Evolutionary conservation across 2,797 vertebrate genomes (phyloP).

Genomic region (Alfaro cultratus): DNA sequence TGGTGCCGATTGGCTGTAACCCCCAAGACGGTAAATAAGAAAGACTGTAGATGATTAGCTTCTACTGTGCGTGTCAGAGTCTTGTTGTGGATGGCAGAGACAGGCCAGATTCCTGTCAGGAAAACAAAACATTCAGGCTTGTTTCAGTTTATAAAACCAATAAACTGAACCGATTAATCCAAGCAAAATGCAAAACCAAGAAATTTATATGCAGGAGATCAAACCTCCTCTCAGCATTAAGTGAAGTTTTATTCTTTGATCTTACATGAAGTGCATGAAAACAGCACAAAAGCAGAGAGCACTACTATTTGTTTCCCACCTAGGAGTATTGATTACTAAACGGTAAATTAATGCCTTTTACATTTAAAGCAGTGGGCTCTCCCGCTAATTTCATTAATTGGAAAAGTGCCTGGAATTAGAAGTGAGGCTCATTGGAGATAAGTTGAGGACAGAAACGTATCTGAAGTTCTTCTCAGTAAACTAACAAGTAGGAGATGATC

Average conservation of each 20-base stretch:
- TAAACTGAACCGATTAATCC: background rate
- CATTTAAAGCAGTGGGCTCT: background rate
- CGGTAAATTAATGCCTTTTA: background rate
- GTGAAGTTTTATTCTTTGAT: background rate
- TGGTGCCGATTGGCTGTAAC: background rate
- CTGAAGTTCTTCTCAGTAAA: background rate
- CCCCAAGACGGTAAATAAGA: background rate
- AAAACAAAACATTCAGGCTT: background rate
- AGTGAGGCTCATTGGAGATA: background rate
- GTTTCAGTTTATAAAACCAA: background rate
- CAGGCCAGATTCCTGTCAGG: background rate
- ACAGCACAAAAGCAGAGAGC: background rate
- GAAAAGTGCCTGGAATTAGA: conserved; percentile 3
- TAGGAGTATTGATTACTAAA: background rate
- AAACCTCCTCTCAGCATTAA: background rate
- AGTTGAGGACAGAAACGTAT: background rate
- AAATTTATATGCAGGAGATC: background rate
- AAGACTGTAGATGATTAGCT: background rate
- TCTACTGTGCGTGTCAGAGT: background rate
- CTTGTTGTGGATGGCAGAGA: background rate
- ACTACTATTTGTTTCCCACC: background rate
- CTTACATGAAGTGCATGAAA: background rate
- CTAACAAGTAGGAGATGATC: background rate
- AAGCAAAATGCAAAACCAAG: background rate
- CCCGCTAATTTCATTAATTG: background rate